Evolutionary conservation across 2,113 vertebrate species (phyloP).

Genomic region (Monopterus albus): DNA sequence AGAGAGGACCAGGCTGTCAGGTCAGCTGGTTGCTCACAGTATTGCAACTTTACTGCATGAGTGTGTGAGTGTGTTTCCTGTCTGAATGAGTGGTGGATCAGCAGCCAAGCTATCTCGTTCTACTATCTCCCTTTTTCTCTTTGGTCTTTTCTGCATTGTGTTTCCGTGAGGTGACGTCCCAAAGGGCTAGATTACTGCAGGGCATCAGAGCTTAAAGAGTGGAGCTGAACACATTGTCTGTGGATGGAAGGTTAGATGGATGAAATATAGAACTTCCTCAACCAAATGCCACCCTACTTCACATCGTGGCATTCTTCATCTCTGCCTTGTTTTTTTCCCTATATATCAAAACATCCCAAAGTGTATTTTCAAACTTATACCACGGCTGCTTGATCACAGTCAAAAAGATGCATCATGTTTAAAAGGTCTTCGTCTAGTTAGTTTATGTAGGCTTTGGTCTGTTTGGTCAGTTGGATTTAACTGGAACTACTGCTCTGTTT

Average conservation of each 20-base stretch:
- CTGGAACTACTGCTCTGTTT: background rate
- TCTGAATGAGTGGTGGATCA: constrained; percentile 35
- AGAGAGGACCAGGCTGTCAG: constrained; percentile 76
- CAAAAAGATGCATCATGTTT: background rate
- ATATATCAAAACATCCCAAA: background rate
- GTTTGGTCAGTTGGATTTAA: background rate
- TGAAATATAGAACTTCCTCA: no score
- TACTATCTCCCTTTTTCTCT: constrained; percentile 29
- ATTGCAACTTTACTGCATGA: constrained; percentile 72
- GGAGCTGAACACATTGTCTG: constrained; percentile 80
- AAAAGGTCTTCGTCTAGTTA: no score
- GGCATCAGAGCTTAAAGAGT: constrained; percentile 70
- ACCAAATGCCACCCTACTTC: no score
- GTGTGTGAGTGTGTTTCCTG: constrained; percentile 46
- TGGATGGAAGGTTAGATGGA: constrained; percentile 69
- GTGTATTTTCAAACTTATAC: constrained; percentile 15
- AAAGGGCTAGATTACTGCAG: constrained; percentile 61
- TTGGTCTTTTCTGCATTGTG: constrained; percentile 71
- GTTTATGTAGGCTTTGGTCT: no score
- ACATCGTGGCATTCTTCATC: background rate
- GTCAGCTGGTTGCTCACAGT: constrained; percentile 74
- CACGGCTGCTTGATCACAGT: constrained; percentile 25
- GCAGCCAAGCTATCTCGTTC: constrained; percentile 45
- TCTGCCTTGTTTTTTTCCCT: background rate
- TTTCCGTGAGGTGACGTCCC: constrained; percentile 62